Base-by-base conservation (phyloP, 2,113 vertebrate species). In the Callionymus lyra region DNA sequence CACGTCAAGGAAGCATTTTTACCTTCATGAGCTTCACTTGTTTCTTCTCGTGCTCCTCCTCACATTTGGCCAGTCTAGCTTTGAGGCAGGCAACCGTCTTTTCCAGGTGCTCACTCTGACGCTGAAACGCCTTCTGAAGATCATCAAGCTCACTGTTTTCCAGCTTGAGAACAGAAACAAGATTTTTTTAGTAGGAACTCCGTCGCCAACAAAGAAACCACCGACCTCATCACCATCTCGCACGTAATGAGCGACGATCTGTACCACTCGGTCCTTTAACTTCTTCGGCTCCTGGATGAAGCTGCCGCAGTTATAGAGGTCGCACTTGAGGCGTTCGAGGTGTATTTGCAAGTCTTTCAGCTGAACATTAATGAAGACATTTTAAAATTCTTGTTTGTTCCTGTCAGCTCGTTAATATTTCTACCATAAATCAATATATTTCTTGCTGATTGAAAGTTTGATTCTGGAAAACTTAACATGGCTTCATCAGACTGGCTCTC, bases 11-110 rank as follows among this genome's bases (percentile, higher is more conserved):
- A 5, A 32, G 31, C 31, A 8, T 10, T n/a, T 14, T 58, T 72
- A 95, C 93, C 90, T 91, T 88, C 80, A 92, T 81, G 39, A 97
- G 76, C 40, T 76, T 89, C 50, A 70, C 50, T 0, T 93, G 87
- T 42, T 86, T 80, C 0, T 65, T 52, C 19, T 82, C 76, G 1
- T 92, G 89, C 44, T 88, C 76, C 48, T 90, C 83, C 0, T 78
- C 44, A 43, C 92, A 86, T 41, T 83, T 91, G 21, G 50, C 39
- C 39, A 86, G 66, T 62, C 83, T 91, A 48, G 63, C 86, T 75
- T 85, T 90, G 34, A 98, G 66, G 1, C 85, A 73, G 44, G 68
- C 66, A 13, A 97, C 63, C 12, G 84, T 89, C 60, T 65, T 86
- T 74, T 95, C 90, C 13, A 90, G 76, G 53, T 82, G 82, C 2